Evolutionary conservation across 2,888 invertebrate species (phyloP), one percentile per base, ranked within the genome.

Genomic region (Nomada fabriciana): DNA sequence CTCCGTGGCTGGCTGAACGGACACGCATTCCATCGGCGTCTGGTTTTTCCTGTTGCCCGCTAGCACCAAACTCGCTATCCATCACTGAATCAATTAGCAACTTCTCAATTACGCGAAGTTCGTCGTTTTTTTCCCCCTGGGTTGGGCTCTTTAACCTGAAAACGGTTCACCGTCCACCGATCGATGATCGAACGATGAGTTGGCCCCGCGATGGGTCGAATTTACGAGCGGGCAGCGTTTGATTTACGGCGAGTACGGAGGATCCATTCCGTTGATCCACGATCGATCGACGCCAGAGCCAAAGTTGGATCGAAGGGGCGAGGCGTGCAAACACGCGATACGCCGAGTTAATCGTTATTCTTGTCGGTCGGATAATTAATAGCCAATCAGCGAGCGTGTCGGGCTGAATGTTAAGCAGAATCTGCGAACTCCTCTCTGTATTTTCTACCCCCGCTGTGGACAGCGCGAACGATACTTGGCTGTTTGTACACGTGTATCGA

Each of bases 311-410:
- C 81, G 69, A 69, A 69, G 79, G 75, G 67, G 67, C 71, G 83
- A 76, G 78, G 78, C 86, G 81, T 76, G 84, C 87, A 88, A 88
- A 90, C 89, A 90, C 87, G 88, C 90, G 87, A 90, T 85, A 85
- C 86, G 85, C 86, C 82, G 84, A 90, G 90, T 91, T 91, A 91
- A 92, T 92, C 91, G 91, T 91, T 92, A 91, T 91, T 92, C 92
- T 89, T 90, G 91, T 89, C 90, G 88, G 91, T 88, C 86, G 90
- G 91, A 91, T 91, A 92, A 92, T 92, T 92, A 92, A 92, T 92
- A 92, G 92, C 92, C 92, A 92, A 92, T 92, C 92, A 92, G 86
- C 89, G 89, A 88, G 82, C 89, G 88, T 88, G 90, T 89, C 84
- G 89, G 69, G 84, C 76, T 90, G 92, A 92, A 92, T 92, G 90